Conservation (phyloP, 1,140 invertebrate species). For the Aphelenchoides avenae region DNA sequence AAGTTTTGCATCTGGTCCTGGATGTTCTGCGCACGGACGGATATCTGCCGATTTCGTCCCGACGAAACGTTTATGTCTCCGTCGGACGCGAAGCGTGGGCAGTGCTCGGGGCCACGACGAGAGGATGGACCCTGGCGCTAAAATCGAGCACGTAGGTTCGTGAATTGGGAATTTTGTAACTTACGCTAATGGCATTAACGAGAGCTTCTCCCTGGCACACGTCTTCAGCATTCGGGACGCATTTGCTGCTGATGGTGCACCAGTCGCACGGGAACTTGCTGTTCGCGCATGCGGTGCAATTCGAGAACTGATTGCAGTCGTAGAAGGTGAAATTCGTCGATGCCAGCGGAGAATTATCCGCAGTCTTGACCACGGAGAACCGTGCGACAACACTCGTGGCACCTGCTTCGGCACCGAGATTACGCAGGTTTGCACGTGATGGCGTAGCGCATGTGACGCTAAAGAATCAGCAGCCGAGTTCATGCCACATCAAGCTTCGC, state of each 20-base stretch:
- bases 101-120: constrained; percentile 39
- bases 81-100: constrained; percentile 30
- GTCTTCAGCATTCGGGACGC: constrained; percentile 57
- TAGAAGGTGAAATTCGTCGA: constrained; percentile 58
- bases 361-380: constrained; percentile 31
- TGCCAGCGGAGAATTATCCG: constrained; percentile 42
- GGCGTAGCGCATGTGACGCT: constrained; percentile 49
- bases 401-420: constrained; percentile 15
- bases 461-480: not conserved
- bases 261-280: constrained; percentile 62
- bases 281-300: constrained; percentile 60
- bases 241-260: constrained; percentile 48
- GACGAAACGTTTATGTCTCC: constrained; percentile 32
- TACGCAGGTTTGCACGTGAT: constrained; percentile 18
- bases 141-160: constrained; percentile 24
- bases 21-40: constrained; percentile 37
- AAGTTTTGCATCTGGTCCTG: constrained; percentile 53
- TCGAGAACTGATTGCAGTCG: constrained; percentile 48
- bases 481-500: constrained; percentile 11
- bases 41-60: constrained; percentile 13
- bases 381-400: constrained; percentile 20
- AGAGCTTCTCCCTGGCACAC: constrained; percentile 50
- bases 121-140: constrained; percentile 50
- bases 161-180: not conserved
- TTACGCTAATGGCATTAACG: constrained; percentile 43